Base-by-base conservation (phyloP, 2,888 invertebrate species). In the Xanthia togata region DNA sequence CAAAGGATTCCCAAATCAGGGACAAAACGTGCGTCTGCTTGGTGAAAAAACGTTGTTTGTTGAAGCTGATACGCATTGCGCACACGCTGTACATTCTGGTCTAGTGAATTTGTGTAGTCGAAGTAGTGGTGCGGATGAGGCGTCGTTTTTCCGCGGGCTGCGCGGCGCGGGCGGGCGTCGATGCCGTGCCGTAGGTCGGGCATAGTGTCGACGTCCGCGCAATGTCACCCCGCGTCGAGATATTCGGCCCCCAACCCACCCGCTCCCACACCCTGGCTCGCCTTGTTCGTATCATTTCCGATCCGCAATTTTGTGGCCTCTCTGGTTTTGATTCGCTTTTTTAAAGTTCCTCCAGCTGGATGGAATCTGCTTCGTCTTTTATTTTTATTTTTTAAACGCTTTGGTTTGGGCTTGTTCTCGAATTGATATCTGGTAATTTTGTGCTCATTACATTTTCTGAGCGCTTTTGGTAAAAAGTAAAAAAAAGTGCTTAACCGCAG, bases 181-280 rank as follows among this genome's bases (percentile, higher is more conserved):
- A 87, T 83, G 92, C 90, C 90, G 94, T 94, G 92, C 92, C 93
- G 94, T 96, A 96, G 96, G 96, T 96, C 95, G 95, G 94, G 93
- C 93, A 94, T 87, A 92, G 92, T 93, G 95, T 96, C 96, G 95
- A 93, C 89, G 96, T 88, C 94, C 96, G 93, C 89, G 91, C 96
- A 96, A 96, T 95, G 96, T 96, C 96, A 96, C 96, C 96, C 94
- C 93, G 93, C 90, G 90, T 89, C 87, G 91, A 93, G 92, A 94
- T 92, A 91, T 94, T 94, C 92, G 93, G 93, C 92, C 88, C 86
- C 88, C 87, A 86, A 89, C 87, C 85, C 88, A 77, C 85, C 77
- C 79, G 85, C 85, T 76, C 86, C 83, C 75, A 81, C 79, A 82
- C 77, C 82, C 80, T 73, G 78, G 65, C 84, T 82, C 81, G 82